Evolutionary conservation across 2,888 invertebrate species (phyloP).

Genomic region (Mylabris sibirica): DNA sequence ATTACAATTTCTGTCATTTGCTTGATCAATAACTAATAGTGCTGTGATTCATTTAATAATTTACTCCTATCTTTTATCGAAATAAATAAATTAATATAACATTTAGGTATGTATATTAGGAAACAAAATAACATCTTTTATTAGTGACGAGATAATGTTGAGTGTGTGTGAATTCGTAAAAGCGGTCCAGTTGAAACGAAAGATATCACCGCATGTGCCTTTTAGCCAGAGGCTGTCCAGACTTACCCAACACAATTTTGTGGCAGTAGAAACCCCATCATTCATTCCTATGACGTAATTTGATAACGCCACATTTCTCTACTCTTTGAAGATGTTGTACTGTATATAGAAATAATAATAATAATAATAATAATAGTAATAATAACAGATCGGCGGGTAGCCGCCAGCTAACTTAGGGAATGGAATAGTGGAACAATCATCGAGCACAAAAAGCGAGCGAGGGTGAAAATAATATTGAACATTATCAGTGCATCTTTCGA

Average conservation of each 20-base stretch:
- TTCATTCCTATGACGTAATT: conserved; percentile 38
- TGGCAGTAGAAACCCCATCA: conserved; percentile 23
- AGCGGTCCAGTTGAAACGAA: background rate
- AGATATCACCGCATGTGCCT: conserved; percentile 7
- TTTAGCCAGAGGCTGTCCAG: background rate
- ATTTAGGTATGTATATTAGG: background rate
- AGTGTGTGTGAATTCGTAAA: background rate
- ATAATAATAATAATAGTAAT: conserved; percentile 1
- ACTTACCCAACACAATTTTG: background rate
- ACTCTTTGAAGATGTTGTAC: conserved; percentile 41
- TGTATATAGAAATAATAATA: conserved; percentile 2
- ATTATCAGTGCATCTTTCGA: background rate
- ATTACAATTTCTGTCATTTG: background rate
- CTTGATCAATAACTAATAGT: background rate
- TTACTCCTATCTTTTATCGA: too few relatives aligned
- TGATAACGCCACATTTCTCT: conserved; percentile 41
- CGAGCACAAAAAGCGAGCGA: background rate
- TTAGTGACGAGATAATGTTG: background rate
- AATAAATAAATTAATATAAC: background rate
- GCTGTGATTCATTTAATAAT: too few relatives aligned
- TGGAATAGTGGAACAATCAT: background rate
- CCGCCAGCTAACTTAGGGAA: background rate
- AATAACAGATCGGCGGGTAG: conserved; percentile 10
- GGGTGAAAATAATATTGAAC: conserved; percentile 4
- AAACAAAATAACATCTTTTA: background rate